Evolutionary conservation across 1,140 invertebrate genomes (phyloP).

Genomic region (Lithobius niger): DNA sequence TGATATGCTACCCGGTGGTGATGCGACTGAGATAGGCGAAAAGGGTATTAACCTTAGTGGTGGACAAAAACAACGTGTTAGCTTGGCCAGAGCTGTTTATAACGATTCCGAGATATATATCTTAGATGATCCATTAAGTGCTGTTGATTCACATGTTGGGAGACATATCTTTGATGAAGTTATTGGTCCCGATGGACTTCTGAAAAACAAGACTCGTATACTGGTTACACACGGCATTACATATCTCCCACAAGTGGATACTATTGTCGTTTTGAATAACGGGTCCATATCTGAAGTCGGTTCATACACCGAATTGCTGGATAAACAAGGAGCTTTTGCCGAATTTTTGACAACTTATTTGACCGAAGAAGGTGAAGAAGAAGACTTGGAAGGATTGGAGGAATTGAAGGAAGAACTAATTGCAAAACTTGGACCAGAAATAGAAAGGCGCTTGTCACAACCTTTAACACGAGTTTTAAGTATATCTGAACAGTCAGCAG

Average conservation of each 20-base stretch:
- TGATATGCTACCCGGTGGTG: no score
- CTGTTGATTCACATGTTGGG: slow-evolving; percentile 88
- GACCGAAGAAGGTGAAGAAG: slow-evolving; percentile 4
- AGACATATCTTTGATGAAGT: slow-evolving; percentile 92
- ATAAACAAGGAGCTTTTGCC: slow-evolving; percentile 21
- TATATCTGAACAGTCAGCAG: no score
- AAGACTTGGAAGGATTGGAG: slow-evolving; percentile 3
- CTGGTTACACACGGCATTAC: slow-evolving; percentile 83
- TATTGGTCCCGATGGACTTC: slow-evolving; percentile 60
- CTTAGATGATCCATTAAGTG: slow-evolving; percentile 90
- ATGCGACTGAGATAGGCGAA: no score
- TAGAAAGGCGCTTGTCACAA: slow-evolving; percentile 1
- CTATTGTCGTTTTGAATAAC: no score
- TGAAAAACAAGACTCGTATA: slow-evolving; percentile 67
- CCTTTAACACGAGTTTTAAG: neutral
- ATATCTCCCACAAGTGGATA: slow-evolving; percentile 68
- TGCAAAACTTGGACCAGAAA: slow-evolving; percentile 14
- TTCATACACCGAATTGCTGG: slow-evolving; percentile 54
- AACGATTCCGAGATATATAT: slow-evolving; percentile 77
- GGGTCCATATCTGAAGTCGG: slow-evolving; percentile 71
- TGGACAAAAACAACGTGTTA: slow-evolving; percentile 95
- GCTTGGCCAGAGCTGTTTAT: slow-evolving; percentile 85
- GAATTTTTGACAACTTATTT: slow-evolving; percentile 23
- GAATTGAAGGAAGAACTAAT: slow-evolving; percentile 22
- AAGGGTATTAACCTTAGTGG: slow-evolving; percentile 91